These are phyloP conservation scores for Goniozus legneri DNA, from an alignment of 1,140 invertebrate genomes.

Conservation along the genomic window DNA sequence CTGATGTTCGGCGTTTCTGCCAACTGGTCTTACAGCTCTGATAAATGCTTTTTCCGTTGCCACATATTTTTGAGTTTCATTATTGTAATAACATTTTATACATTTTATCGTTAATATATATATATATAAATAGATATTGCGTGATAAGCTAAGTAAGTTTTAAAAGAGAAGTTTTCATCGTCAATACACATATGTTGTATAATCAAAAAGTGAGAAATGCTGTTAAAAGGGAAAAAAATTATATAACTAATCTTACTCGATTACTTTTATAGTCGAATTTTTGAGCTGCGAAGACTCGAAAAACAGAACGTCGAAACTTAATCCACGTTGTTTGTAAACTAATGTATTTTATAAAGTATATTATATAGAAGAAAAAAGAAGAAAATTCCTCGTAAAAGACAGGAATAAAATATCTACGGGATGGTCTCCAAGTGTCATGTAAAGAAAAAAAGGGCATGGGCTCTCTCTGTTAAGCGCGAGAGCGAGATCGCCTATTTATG, in stretches of 20 bases:
- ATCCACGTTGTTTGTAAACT: constrained; percentile 50
- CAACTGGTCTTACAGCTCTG: constrained; percentile 23
- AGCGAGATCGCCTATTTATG: no score
- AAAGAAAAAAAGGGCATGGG: no score
- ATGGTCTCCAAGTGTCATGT: no score
- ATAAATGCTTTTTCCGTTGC: constrained; percentile 6
- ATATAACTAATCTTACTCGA: no score
- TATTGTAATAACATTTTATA: no score
- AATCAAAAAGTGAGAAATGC: no score
- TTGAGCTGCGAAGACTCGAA: constrained; percentile 22
- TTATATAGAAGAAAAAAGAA: constrained; percentile 28
- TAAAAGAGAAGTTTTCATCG: not conserved
- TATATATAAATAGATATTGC: not conserved
- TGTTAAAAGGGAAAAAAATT: no score
- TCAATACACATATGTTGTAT: not conserved
- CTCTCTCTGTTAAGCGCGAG: no score
- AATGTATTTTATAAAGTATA: constrained; percentile 51
- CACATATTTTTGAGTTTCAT: no score
- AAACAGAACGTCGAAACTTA: constrained; percentile 43
- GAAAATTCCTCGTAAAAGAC: constrained; percentile 25
- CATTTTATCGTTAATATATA: no score
- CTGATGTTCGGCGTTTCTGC: constrained; percentile 46
- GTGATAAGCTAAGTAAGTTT: no score
- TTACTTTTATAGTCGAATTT: constrained; percentile 21
- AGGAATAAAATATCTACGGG: constrained; percentile 7